These are phyloP conservation scores for Amazona vittata DNA, from an alignment of 2,113 vertebrate genomes.

Conservation along the genomic window DNA sequence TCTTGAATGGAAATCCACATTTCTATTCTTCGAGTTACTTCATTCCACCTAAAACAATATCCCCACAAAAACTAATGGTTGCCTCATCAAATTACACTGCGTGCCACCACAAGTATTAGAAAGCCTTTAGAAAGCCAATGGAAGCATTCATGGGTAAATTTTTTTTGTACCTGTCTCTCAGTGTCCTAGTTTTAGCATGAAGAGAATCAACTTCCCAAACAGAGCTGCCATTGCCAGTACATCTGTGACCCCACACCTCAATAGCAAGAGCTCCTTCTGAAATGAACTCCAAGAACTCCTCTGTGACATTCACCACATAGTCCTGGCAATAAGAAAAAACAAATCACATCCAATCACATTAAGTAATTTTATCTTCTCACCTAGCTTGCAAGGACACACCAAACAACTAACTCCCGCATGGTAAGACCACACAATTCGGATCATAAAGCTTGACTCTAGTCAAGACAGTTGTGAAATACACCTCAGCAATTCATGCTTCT, in stretches of 20 bases:
- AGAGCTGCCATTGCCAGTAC: slow-evolving; percentile 88
- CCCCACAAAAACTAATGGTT: neutral
- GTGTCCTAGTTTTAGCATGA: slow-evolving; percentile 89
- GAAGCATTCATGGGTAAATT: neutral
- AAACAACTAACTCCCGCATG: neutral
- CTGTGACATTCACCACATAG: slow-evolving; percentile 88
- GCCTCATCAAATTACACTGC: neutral
- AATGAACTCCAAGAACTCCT: slow-evolving; percentile 98
- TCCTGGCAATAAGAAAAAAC: slow-evolving; percentile 77
- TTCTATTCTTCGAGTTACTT: slow-evolving; percentile 93
- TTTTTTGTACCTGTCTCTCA: slow-evolving; percentile 86
- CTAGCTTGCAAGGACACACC: neutral
- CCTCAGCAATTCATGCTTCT: neutral
- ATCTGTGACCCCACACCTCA: slow-evolving; percentile 97
- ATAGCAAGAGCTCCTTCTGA: slow-evolving; percentile 95
- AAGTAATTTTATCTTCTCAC: neutral
- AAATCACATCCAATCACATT: neutral
- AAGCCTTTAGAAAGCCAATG: neutral
- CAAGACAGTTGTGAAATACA: neutral
- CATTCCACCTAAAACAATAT: slow-evolving; percentile 86
- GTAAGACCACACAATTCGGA: neutral
- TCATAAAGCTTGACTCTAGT: neutral
- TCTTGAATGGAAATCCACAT: slow-evolving; percentile 93
- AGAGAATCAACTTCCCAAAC: slow-evolving; percentile 91
- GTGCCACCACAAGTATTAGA: neutral